A percentile compares a stretch with the other conserved stretches of the same genome.
These are phyloP conservation scores for Unio pictorum DNA, from an alignment of 2,888 invertebrate species.

Conservation along the genomic window DNA sequence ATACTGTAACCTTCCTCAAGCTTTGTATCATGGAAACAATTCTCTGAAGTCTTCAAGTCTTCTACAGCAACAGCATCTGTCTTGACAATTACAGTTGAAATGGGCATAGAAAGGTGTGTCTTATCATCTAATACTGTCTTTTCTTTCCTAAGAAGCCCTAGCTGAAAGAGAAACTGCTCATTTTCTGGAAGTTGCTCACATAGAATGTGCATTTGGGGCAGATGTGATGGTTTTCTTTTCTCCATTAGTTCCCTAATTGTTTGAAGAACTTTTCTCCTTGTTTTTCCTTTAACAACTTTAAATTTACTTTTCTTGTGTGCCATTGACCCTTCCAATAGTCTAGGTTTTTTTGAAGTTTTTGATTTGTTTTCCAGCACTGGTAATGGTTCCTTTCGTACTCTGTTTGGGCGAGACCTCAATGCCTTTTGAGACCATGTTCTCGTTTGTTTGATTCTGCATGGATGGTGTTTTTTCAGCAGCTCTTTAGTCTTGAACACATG, in stretches of 20 bases:
- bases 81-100: no score
- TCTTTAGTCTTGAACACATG: constrained; percentile 37
- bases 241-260: constrained; percentile 20
- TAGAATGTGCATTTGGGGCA: constrained; percentile 23
- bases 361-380: constrained; percentile 8
- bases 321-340: neutral
- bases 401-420: constrained; percentile 30
- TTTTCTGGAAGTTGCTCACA: constrained; percentile 38
- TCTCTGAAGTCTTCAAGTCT: no score
- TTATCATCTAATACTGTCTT: no score
- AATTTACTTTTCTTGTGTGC: constrained; percentile 30
- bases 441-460: constrained; percentile 43
- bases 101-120: no score
- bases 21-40: no score
- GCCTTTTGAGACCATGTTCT: constrained; percentile 45
- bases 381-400: constrained; percentile 9
- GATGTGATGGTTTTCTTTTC: constrained; percentile 17
- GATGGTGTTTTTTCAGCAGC: constrained; percentile 40
- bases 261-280: constrained; percentile 24
- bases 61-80: no score
- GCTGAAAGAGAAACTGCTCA: constrained; percentile 36
- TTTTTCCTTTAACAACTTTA: constrained; percentile 30
- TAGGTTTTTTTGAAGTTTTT: neutral
- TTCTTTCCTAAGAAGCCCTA: constrained; percentile 23
- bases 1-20: no score